Evolutionary conservation across 2,888 invertebrate genomes (phyloP), one percentile per base, ranked within the genome.

Genomic region (Yponomeuta evonymella): DNA sequence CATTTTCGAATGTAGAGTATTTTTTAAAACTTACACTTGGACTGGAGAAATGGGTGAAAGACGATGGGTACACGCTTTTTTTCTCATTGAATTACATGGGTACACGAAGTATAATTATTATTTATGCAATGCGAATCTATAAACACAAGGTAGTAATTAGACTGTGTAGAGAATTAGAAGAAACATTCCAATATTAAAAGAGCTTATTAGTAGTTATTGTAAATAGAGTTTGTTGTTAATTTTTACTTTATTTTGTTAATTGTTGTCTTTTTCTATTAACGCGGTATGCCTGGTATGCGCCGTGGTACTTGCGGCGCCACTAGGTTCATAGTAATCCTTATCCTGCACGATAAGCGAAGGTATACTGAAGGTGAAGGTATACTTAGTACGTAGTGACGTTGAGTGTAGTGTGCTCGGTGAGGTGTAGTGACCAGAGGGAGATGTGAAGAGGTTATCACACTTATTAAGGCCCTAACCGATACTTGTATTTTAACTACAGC

Each of bases 151-250:
- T 62, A 48, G n/a, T 36, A 23, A 67, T 36, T 62, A 12, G 62
- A 68, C 36, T 9, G 67, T n/a, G 4, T 68, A 63, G 23, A 43
- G 10, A 66, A 23, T 65, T 71, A 43, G n/a, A 69, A 15, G n/a
- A 67, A 73, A 81, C 89, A 89, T 89, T 89, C 89, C 89, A 88
- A 80, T 83, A 76, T 75, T 76, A 79, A 79, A 82, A 81, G 89
- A 89, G 89, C 89, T 89, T 89, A 88, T 79, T 80, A 70, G 65
- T 70, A 79, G 51, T 33, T 82, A 81, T 64, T 85, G 80, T 84
- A 83, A 75, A 82, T 84, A 82, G 70, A 75, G 74, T 77, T 78
- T 75, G 76, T 75, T 77, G 73, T 75, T 72, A 73, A 73, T 77
- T 76, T 76, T 71, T 72, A 9, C 33, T 64, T 23, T 71, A 67